phyloP scores from a whole-genome alignment of 2,888 invertebrate genomes.

The Drosophila borborema region DNA sequence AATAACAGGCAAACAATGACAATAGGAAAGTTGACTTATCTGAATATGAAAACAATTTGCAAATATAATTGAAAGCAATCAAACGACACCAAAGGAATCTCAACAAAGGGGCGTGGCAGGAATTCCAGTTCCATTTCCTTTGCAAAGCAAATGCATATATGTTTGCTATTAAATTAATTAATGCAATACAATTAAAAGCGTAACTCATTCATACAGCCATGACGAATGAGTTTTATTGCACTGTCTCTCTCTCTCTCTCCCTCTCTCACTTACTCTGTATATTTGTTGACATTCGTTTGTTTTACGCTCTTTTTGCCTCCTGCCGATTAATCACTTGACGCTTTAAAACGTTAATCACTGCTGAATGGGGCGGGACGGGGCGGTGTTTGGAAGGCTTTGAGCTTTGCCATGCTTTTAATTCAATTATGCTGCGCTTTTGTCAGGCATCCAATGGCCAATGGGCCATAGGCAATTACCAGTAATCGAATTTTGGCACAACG shows the following conservation, averaged over 20 bases:
- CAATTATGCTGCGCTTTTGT: conserved; percentile 71
- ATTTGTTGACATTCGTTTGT: not conserved
- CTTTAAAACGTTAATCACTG: conserved; percentile 62
- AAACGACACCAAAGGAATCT: not conserved
- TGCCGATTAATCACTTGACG: conserved; percentile 58
- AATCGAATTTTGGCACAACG: conserved; percentile 68
- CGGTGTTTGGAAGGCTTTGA: conserved; percentile 36
- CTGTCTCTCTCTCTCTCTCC: no score
- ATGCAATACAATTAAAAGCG: conserved; percentile 3
- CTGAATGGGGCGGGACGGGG: not conserved
- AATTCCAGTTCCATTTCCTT: not conserved
- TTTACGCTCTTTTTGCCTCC: no score
- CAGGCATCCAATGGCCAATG: conserved; percentile 45
- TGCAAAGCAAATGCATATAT: not conserved
- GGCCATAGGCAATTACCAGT: conserved; percentile 76
- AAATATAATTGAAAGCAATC: conserved; percentile 2
- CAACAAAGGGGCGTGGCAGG: no score
- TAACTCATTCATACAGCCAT: conserved; percentile 1
- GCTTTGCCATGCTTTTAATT: conserved; percentile 70
- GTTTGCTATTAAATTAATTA: conserved; percentile 9
- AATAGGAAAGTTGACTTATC: not conserved
- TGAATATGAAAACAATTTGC: not conserved
- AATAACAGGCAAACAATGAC: rapidly evolving
- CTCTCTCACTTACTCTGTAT: no score
- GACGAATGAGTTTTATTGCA: not conserved